phyloP scores from a whole-genome alignment of 2,888 invertebrate genomes.

The Macrosiphum euphorbiae region DNA sequence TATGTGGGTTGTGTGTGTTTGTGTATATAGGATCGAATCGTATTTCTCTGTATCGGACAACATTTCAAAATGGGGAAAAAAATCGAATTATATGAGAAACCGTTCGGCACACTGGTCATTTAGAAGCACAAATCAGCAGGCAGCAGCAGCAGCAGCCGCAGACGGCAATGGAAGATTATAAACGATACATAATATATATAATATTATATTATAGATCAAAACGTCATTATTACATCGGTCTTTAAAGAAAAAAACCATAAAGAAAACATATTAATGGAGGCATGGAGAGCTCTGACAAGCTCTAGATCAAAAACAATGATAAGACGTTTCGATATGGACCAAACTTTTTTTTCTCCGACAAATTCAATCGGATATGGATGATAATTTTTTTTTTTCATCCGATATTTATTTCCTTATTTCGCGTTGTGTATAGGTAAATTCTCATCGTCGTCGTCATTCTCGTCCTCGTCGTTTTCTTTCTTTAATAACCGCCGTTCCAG shows the following conservation, averaged over 20 bases:
- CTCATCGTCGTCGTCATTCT: neutral
- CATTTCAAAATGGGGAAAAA: neutral
- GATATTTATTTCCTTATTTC: constrained; percentile 19
- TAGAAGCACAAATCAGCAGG: neutral
- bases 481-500: constrained; percentile 15
- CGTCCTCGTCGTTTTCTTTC: constrained; percentile 30
- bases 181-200: neutral
- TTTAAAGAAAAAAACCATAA: neutral
- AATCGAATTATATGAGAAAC: neutral
- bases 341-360: constrained; percentile 14
- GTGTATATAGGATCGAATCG: neutral
- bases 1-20: neutral
- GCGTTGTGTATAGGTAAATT: neutral
- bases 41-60: neutral
- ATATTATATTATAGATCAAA: constrained; percentile 8
- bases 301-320: constrained; percentile 47
- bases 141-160: neutral
- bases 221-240: constrained; percentile 1
- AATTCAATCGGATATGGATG: constrained; percentile 42
- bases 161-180: neutral
- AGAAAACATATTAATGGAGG: constrained; percentile 29
- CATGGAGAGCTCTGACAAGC: neutral
- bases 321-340: constrained; percentile 43
- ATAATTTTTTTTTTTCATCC: neutral
- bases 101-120: neutral